Percentiles rank a stretch among this genome's conserved stretches.
These are phyloP conservation scores for rat (Rattus norvegicus) DNA, from an alignment of 2,113 vertebrate genomes.

Conservation along the genomic window GRCr8 NC_086022.1:52983001-52983500, in stretches of 20 bases:
- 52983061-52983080: not conserved
- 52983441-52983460: not conserved
- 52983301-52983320: not conserved
- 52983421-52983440: not conserved
- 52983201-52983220: slow-evolving; percentile 32
- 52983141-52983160: not conserved
- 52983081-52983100: not conserved
- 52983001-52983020: not conserved
- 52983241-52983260: not conserved
- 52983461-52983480: not conserved
- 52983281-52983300: not conserved
- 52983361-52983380: not conserved
- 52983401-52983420: not conserved
- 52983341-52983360: not conserved
- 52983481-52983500: not conserved
- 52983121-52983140: not conserved
- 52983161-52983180: not conserved
- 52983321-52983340: not conserved
- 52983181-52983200: not conserved
- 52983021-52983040: not conserved
- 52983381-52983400: not conserved
- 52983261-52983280: not conserved
- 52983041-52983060: not conserved
- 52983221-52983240: not conserved
- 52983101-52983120: not conserved